These are phyloP conservation scores for Delichon dasypus DNA, from an alignment of 2,797 vertebrate species.

Conservation along the genomic window DNA sequence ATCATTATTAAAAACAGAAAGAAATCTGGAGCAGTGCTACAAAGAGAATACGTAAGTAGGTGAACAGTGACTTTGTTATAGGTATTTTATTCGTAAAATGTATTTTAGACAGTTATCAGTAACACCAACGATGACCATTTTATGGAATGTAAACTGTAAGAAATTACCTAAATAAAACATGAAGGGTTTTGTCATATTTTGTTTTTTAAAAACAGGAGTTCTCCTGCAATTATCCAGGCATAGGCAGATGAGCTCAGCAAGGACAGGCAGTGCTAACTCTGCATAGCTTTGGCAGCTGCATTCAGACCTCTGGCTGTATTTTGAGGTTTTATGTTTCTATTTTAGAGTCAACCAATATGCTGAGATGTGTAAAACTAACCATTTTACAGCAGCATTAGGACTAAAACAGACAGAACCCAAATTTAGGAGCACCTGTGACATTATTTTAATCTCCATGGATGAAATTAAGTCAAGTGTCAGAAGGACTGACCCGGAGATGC, in stretches of 20 bases:
- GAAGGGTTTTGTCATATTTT: not conserved
- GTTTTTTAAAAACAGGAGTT: not conserved
- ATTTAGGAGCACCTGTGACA: not conserved
- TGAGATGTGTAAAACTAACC: not conserved
- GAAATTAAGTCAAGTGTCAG: not conserved
- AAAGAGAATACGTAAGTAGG: not conserved
- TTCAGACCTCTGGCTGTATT: not conserved
- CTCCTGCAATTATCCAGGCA: not conserved
- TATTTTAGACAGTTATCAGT: not conserved
- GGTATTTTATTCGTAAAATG: not conserved
- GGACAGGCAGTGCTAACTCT: not conserved
- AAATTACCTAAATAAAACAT: not conserved
- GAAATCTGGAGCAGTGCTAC: not conserved
- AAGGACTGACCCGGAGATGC: not conserved
- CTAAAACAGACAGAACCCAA: not conserved
- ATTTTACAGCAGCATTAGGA: not conserved
- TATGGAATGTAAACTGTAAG: not conserved
- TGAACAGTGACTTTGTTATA: not conserved
- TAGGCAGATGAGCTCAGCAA: not conserved
- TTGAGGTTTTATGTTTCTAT: conserved; percentile 1
- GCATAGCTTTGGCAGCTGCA: not conserved
- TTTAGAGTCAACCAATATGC: not conserved
- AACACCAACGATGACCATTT: not conserved
- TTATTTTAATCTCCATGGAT: not conserved
- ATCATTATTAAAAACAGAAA: not conserved